phyloP scores from a whole-genome alignment of 2,888 invertebrate genomes.

The Cryptops parisi region DNA sequence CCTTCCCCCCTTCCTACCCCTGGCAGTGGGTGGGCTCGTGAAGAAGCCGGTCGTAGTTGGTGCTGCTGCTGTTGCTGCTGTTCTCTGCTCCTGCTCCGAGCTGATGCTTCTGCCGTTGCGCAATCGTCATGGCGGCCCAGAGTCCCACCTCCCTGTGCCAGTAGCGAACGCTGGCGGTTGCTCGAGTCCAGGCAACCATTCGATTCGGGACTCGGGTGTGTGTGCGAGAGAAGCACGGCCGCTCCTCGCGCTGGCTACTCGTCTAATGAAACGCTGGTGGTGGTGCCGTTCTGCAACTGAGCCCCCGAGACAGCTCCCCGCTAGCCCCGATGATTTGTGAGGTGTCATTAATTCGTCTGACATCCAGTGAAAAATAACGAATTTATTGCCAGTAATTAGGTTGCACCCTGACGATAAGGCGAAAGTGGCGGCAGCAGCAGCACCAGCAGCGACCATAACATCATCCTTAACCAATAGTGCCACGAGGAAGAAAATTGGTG shows the following conservation, averaged over 20 bases:
- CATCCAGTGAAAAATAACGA: slow-evolving; percentile 20
- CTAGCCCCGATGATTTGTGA: slow-evolving; percentile 18
- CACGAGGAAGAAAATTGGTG: not conserved
- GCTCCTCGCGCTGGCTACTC: slow-evolving; percentile 14
- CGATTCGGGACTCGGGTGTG: no score
- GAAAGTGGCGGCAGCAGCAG: not conserved
- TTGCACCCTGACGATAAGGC: slow-evolving; percentile 14
- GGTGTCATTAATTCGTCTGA: slow-evolving; percentile 20
- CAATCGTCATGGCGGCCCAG: not conserved
- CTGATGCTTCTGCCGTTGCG: no score
- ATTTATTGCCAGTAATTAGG: slow-evolving; percentile 20
- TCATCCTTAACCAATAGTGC: no score
- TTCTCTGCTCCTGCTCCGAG: no score
- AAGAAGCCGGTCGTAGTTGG: no score
- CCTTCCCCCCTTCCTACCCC: no score
- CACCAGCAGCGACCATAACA: no score
- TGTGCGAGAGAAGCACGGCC: not conserved
- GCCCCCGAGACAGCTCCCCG: slow-evolving; percentile 11
- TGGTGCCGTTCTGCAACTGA: slow-evolving; percentile 7
- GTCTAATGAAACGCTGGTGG: slow-evolving; percentile 13
- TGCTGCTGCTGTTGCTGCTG: no score
- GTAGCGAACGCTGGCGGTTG: not conserved
- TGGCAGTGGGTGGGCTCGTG: no score
- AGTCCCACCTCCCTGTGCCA: not conserved
- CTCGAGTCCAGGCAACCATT: not conserved